Percentiles rank a stretch among this genome's conserved stretches.
These are phyloP conservation scores for Drosophila lutescens DNA, from an alignment of 2,888 invertebrate species.

Conservation along the genomic window DNA sequence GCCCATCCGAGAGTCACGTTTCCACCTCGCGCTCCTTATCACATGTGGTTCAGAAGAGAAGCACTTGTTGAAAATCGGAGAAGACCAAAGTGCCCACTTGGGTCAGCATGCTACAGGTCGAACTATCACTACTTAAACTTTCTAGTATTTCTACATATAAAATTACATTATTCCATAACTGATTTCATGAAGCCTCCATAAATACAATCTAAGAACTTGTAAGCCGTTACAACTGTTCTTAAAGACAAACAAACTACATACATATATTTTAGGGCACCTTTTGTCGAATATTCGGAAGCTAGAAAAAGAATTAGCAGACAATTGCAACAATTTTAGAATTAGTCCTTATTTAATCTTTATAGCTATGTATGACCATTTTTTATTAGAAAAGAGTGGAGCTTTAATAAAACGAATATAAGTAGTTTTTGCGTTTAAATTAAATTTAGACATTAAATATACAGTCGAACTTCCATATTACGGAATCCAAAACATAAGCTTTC, in stretches of 20 bases:
- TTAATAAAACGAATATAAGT: not conserved
- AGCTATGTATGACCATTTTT: conserved; percentile 1
- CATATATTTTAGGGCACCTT: too few relatives aligned
- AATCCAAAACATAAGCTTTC: too few relatives aligned
- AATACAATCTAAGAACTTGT: too few relatives aligned
- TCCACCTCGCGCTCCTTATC: conserved; percentile 63
- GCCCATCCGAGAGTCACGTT: conserved; percentile 81
- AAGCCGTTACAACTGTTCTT: too few relatives aligned
- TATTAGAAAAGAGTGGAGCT: not conserved
- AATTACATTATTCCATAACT: too few relatives aligned
- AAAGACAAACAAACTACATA: too few relatives aligned
- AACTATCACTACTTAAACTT: not conserved
- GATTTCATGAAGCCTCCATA: too few relatives aligned
- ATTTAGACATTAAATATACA: not conserved
- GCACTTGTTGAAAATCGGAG: conserved; percentile 1
- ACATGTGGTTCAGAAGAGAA: conserved; percentile 17
- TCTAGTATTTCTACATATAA: not conserved
- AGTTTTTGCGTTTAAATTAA: not conserved
- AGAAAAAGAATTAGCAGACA: not conserved
- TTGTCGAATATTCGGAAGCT: not conserved
- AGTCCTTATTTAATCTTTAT: not conserved
- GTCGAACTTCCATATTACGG: not conserved
- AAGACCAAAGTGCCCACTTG: not conserved
- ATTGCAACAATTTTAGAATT: not conserved
- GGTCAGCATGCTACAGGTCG: not conserved